Evolutionary conservation across 2,113 vertebrate species (phyloP).

Genomic region (Mixornis gularis): DNA sequence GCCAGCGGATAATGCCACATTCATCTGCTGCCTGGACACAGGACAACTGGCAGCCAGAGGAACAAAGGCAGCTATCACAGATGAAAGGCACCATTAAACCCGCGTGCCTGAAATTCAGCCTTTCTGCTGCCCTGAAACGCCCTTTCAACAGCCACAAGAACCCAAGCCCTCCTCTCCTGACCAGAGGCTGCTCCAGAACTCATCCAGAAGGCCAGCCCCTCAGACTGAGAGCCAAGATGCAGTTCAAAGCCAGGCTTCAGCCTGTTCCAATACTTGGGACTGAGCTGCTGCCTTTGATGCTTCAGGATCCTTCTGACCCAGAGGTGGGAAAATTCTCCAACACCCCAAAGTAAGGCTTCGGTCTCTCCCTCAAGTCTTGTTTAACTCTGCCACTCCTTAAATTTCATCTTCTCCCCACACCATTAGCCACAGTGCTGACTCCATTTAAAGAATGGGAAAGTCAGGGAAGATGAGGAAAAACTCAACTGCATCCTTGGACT

Average conservation of each 20-base stretch:
- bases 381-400: not conserved
- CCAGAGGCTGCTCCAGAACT: constrained; percentile 12
- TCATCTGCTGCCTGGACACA: constrained; percentile 3
- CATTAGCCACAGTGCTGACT: not conserved
- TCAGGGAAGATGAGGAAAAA: not conserved
- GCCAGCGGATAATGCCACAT: constrained; percentile 21
- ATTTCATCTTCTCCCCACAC: not conserved
- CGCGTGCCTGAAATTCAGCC: not conserved
- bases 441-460: not conserved
- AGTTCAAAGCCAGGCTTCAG: not conserved
- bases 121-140: not conserved
- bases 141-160: not conserved
- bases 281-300: not conserved
- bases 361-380: not conserved
- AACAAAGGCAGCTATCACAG: constrained; percentile 31
- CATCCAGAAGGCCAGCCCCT: not conserved
- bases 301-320: constrained; percentile 2
- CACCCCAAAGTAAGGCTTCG: not conserved
- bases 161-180: not conserved
- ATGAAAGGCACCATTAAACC: constrained; percentile 27
- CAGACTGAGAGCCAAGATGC: not conserved
- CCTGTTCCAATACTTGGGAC: not conserved
- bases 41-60: constrained; percentile 8
- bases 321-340: constrained; percentile 4
- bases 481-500: not conserved